A percentile compares a stretch with the other conserved stretches of the same genome.
Evolutionary conservation across 2,113 vertebrate species (phyloP).

Genomic region (Felis chaus): DNA sequence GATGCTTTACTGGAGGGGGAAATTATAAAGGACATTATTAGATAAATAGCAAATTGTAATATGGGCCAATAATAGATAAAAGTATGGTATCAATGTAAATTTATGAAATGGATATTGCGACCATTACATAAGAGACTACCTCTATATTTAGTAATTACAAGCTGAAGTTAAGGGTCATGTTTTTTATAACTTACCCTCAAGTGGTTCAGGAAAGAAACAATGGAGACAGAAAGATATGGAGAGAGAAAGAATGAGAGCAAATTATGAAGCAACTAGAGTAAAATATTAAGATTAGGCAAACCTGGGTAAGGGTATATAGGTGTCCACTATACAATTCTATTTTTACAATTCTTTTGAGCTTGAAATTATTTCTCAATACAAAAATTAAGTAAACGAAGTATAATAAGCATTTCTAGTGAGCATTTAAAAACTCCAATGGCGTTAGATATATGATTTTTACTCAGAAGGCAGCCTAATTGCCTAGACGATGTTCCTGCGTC

Average conservation of each 20-base stretch:
- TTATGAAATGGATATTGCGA: neutral
- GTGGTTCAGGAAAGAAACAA: neutral
- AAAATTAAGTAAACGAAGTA: neutral
- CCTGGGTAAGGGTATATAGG: neutral
- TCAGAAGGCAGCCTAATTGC: neutral
- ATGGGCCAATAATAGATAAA: neutral
- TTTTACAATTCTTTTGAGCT: neutral
- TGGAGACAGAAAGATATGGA: neutral
- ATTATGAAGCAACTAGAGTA: neutral
- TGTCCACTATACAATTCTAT: neutral
- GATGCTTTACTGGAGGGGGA: neutral
- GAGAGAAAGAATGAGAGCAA: neutral
- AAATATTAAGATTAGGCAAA: neutral
- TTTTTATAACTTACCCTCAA: neutral
- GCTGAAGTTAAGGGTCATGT: neutral
- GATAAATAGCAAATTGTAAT: neutral
- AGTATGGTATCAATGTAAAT: neutral
- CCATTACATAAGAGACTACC: neutral
- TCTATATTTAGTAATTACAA: neutral
- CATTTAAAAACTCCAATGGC: neutral
- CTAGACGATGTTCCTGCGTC: neutral
- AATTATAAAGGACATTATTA: neutral
- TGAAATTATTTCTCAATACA: neutral
- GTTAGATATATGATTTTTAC: neutral
- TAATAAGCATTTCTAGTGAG: neutral